These are phyloP conservation scores for Vulpes lagopus DNA, from an alignment of 2,113 vertebrate species.

Conservation along the genomic window DNA sequence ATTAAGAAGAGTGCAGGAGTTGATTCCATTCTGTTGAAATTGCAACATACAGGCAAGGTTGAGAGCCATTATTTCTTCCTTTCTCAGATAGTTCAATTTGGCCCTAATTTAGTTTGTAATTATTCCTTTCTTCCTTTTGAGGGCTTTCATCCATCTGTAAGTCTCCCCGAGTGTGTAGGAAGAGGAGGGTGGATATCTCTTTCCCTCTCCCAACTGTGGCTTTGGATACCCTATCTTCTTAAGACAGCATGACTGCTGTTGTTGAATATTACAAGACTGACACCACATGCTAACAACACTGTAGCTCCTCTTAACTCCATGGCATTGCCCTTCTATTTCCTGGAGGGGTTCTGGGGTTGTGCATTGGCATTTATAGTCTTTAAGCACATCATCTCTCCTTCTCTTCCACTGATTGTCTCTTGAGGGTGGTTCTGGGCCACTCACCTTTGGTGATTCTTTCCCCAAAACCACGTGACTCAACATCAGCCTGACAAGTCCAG, in stretches of 20 bases:
- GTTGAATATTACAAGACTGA: not conserved
- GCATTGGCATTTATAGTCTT: not conserved
- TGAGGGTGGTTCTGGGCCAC: not conserved
- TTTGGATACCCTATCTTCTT: not conserved
- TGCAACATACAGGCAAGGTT: not conserved
- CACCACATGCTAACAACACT: not conserved
- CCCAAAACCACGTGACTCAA: not conserved
- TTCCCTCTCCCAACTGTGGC: not conserved
- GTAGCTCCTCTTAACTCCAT: not conserved
- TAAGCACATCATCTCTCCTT: not conserved
- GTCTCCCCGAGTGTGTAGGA: not conserved
- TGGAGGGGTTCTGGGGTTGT: not conserved
- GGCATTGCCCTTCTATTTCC: not conserved
- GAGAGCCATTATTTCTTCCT: conserved; percentile 58
- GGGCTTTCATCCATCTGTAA: conserved; percentile 15
- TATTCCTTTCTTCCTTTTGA: conserved; percentile 49
- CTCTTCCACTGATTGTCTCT: conserved; percentile 37
- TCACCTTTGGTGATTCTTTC: conserved; percentile 31
- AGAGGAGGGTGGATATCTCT: conserved; percentile 9
- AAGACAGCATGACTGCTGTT: not conserved
- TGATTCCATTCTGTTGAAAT: conserved; percentile 50
- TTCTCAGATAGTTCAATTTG: conserved; percentile 43
- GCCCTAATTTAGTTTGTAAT: conserved; percentile 49
- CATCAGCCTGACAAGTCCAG: not conserved
- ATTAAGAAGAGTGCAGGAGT: conserved; percentile 41